A percentile compares a stretch with the other conserved stretches of the same genome.
Conservation (phyloP, 30 jellyfish, hydroid and myxozoan species). For the Hydractinia echinata region DNA sequence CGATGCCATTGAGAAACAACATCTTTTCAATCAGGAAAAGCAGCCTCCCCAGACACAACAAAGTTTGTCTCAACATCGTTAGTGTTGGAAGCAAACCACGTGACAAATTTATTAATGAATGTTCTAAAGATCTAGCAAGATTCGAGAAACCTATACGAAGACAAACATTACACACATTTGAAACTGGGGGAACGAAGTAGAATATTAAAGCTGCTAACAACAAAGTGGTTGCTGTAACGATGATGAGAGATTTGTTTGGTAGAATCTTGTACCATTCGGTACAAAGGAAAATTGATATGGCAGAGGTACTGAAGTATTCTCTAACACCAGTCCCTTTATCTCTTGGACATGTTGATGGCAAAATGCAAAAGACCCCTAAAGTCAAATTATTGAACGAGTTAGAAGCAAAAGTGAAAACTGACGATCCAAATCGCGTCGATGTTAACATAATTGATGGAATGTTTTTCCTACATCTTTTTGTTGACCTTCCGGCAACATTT, state of each 20-base stretch:
- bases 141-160: not conserved
- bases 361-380: not conserved
- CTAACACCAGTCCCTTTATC: not conserved
- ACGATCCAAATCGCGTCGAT: not conserved
- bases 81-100: no score
- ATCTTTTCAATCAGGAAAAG: conserved; percentile 2
- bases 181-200: no score
- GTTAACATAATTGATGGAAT: not conserved
- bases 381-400: not conserved
- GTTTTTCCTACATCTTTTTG: no score
- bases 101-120: not conserved
- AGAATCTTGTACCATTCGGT: not conserved
- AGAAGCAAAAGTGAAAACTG: not conserved
- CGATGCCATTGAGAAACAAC: not conserved
- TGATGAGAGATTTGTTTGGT: not conserved
- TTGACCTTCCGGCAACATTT: not conserved
- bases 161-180: no score
- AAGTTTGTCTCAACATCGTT: no score
- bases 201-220: not conserved
- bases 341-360: conserved; percentile 8
- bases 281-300: not conserved
- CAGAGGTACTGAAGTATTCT: not conserved
- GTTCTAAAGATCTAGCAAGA: not conserved
- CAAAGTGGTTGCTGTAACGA: not conserved
- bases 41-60: not conserved